A percentile compares a stretch with the other conserved stretches of the same genome.
These are phyloP conservation scores for Drosophila jambulina DNA, from an alignment of 1,140 invertebrate species.

Conservation along the genomic window DNA sequence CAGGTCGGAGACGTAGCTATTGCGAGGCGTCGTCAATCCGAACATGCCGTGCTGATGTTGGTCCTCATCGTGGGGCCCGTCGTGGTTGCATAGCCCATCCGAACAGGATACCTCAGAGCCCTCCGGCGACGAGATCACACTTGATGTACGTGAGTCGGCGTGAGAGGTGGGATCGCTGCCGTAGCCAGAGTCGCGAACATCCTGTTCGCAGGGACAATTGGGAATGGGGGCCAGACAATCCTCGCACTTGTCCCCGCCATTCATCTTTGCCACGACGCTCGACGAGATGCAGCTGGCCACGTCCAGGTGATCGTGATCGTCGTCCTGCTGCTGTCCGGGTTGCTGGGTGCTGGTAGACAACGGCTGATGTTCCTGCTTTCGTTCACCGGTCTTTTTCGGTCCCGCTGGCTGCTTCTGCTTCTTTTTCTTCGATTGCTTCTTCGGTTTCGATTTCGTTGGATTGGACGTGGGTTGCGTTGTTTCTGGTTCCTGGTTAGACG, in stretches of 20 bases:
- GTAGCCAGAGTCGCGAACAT: slow-evolving; percentile 92
- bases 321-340: slow-evolving; percentile 25
- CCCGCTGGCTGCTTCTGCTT: slow-evolving; percentile 55
- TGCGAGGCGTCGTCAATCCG: slow-evolving; percentile 24
- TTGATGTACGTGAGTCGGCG: slow-evolving; percentile 89
- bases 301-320: slow-evolving; percentile 47
- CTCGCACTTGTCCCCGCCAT: slow-evolving; percentile 51
- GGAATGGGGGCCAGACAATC: slow-evolving; percentile 65
- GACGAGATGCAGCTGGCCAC: slow-evolving; percentile 45
- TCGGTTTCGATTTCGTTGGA: slow-evolving; percentile 79
- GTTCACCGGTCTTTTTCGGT: slow-evolving; percentile 8
- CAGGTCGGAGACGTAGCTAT: slow-evolving; percentile 60
- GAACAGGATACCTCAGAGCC: slow-evolving; percentile 94
- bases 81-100: slow-evolving; percentile 92
- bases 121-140: slow-evolving; percentile 90
- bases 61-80: slow-evolving; percentile 75
- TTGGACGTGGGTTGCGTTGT: slow-evolving; percentile 33
- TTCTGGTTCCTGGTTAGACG: slow-evolving; percentile 15
- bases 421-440: slow-evolving; percentile 79
- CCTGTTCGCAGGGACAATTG: slow-evolving; percentile 85
- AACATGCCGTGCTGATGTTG: slow-evolving; percentile 41
- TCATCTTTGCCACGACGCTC: slow-evolving; percentile 34
- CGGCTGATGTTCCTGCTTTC: slow-evolving; percentile 7
- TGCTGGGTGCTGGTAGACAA: not conserved
- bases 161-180: slow-evolving; percentile 88